phyloP scores from a whole-genome alignment of 30 jellyfish, hydroid and myxozoan genomes.

The Hydractinia echinata region DNA sequence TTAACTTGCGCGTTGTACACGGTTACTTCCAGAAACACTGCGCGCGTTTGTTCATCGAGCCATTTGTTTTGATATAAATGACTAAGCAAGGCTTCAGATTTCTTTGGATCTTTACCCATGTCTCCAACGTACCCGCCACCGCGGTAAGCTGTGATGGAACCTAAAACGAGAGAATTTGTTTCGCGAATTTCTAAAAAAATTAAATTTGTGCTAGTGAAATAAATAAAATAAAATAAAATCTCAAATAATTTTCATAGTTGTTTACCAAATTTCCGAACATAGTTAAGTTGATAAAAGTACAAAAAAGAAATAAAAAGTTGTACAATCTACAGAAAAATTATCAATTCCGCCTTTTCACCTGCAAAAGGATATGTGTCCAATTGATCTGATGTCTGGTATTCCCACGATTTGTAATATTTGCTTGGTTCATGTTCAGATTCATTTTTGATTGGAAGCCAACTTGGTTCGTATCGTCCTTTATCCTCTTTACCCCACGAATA shows the following conservation, averaged over 20 bases:
- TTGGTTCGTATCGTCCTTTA: constrained; percentile 53
- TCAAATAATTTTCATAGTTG: too few relatives aligned
- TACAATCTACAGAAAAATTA: background rate
- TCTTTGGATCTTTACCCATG: constrained; percentile 74
- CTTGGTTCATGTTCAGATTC: constrained; percentile 48
- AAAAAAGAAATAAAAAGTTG: too few relatives aligned
- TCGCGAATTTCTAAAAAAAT: too few relatives aligned
- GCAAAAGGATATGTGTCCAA: constrained; percentile 90
- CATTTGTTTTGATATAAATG: constrained; percentile 49
- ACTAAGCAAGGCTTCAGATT: constrained; percentile 51
- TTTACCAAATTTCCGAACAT: too few relatives aligned
- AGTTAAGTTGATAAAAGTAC: too few relatives aligned
- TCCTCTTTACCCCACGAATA: constrained; percentile 87
- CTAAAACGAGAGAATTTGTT: constrained; percentile 22
- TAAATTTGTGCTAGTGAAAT: too few relatives aligned
- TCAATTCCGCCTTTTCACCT: constrained; percentile 46
- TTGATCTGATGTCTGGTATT: constrained; percentile 57
- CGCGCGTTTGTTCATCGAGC: constrained; percentile 90
- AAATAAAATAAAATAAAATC: too few relatives aligned
- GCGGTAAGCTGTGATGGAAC: constrained; percentile 68
- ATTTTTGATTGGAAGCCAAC: constrained; percentile 71
- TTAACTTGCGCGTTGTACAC: constrained; percentile 95
- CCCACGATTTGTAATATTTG: constrained; percentile 59
- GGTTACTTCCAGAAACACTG: constrained; percentile 72
- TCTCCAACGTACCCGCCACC: constrained; percentile 98